Evolutionary conservation across 2,888 invertebrate species (phyloP), one percentile per base, ranked within the genome.

Genomic region (Drosophila pseudotalamancana): DNA sequence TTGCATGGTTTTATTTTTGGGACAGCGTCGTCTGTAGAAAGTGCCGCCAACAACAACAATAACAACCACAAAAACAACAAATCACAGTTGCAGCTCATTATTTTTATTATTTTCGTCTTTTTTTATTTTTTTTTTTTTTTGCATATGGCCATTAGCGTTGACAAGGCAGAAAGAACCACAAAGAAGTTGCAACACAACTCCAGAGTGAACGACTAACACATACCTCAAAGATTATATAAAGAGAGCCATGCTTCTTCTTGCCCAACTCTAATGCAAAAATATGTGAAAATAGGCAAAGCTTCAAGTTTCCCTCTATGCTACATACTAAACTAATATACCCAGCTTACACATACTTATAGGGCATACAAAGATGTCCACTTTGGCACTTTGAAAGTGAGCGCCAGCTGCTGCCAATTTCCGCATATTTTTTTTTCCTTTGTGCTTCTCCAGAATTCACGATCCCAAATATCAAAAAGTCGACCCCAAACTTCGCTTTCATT

Each of bases 91-190:
- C 57, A 69, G 62, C 82, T 81, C 75, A 77, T 77, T 80, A 80
- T 80, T 77, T 78, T n/a, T n/a, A n/a, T n/a, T n/a, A n/a, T n/a
- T n/a, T n/a, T n/a, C n/a, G 66, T 62, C 46, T 53, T 63, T 54
- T 72, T 49, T 27, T 60, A 48, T 31, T 56, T 54, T 31, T 49
- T 50, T 64, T 60, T 57, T 55, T 57, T 77, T 83, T 81, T 81
- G 80, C 80, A 81, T 81, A 81, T 83, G 81, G 65, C 83, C 87
- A 87, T 83, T 87, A 87, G 83, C 87, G 71, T 71, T 87, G 87
- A 83, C 83, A 85, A 78, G 82, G 78, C 82, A 82, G 87, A 81
- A 86, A 82, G 87, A 81, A 86, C 81, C 80, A 84, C 81, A 87
- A 82, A 87, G 87, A 84, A 87, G 87, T 70, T 70, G 66, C 64